A percentile compares a stretch with the other conserved stretches of the same genome.
phyloP scores from a whole-genome alignment of 2,888 invertebrate species.

The Zootermopsis nevadensis region DNA sequence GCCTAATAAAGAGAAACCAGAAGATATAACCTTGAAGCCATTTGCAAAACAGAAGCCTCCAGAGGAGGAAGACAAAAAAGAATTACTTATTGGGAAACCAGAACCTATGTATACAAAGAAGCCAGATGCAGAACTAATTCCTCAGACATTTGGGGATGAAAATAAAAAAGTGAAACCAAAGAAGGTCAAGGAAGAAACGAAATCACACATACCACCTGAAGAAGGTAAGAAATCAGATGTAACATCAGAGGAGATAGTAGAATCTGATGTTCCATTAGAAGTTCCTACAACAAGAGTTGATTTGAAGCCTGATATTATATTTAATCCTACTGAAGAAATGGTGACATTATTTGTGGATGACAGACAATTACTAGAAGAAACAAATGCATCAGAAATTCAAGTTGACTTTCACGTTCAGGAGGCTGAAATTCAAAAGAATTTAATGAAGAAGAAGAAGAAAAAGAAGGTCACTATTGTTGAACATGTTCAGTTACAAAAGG shows the following conservation, averaged over 20 bases:
- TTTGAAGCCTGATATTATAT: conserved; percentile 57
- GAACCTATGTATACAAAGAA: conserved; percentile 56
- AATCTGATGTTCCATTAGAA: conserved; percentile 57
- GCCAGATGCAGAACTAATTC: conserved; percentile 50
- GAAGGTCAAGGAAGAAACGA: conserved; percentile 25
- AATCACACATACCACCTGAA: conserved; percentile 26
- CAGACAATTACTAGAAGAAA: conserved; percentile 51
- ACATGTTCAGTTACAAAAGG: conserved; percentile 56
- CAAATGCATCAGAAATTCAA: conserved; percentile 5
- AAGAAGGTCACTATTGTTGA: conserved; percentile 54
- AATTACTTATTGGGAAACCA: conserved; percentile 50
- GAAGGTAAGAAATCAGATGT: conserved; percentile 54
- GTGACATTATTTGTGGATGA: conserved; percentile 45
- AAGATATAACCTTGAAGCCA: conserved; percentile 55
- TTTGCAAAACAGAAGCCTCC: conserved; percentile 60
- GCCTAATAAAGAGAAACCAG: conserved; percentile 58
- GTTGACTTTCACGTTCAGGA: conserved; percentile 48
- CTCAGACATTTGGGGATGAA: conserved; percentile 44
- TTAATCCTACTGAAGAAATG: conserved; percentile 49
- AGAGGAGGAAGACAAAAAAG: conserved; percentile 56
- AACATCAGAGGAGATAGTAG: background rate
- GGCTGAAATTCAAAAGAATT: conserved; percentile 57
- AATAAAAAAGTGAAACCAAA: conserved; percentile 47
- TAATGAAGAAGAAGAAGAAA: conserved; percentile 44
- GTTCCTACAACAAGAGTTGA: conserved; percentile 50